Evolutionary conservation across 2,888 invertebrate genomes (phyloP), one percentile per base, ranked within the genome.

Genomic region (Sesia apiformis): DNA sequence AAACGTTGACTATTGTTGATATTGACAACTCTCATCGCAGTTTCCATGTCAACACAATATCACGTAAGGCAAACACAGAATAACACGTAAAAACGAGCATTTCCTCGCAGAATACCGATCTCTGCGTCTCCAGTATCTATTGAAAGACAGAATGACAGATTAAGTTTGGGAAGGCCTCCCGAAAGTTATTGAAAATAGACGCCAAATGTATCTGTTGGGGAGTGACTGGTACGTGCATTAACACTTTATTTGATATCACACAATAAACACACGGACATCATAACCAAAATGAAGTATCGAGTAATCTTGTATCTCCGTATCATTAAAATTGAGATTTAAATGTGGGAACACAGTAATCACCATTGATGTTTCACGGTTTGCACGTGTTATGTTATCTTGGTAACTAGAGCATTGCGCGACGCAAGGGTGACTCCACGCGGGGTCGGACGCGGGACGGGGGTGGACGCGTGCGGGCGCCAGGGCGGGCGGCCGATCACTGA

Each of bases 401-500:
- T 70, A 66, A 56, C 65, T 56, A 63, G 60, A 61, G 57, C 66
- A 62, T 65, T 38, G 67, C 69, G 69, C 64, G 65, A 65, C 66
- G 65, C 63, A 62, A 62, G 57, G 55, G 55, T 64, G 64, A 58
- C 53, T 54, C 56, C 63, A 58, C 65, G 62, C 68, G 66, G 60
- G 61, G 39, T 8, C 49, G 52, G 57, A 23, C 56, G 55, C 56
- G 53, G 53, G 56, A 58, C 55, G 52, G 4, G 38, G 38, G 51
- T 6, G 63, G 62, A 69, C 72, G 76, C 86, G 84, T 76, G 73
- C 76, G 65, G 66, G 69, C 82, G 79, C 78, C 75, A 63, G 78
- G 81, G 80, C 80, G 84, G 81, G 78, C 85, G 83, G 78, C 72
- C 74, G 83, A 77, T 66, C 77, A 86, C 86, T 84, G 81, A 72